These are phyloP conservation scores for Papilio protenor DNA, from an alignment of 2,888 invertebrate species.

Conservation along the genomic window DNA sequence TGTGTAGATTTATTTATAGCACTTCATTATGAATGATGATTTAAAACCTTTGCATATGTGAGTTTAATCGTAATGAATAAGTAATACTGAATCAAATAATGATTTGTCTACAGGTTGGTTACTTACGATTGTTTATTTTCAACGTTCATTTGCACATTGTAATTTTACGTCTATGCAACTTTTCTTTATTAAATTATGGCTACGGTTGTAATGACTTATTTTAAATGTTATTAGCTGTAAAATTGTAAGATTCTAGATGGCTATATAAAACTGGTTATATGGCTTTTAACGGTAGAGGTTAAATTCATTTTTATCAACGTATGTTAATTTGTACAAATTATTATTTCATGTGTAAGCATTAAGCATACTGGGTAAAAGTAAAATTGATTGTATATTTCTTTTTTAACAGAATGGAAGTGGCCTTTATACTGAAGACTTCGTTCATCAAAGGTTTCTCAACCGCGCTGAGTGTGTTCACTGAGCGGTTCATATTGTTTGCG, in stretches of 20 bases:
- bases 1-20: background rate
- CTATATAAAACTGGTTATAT: background rate
- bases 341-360: no score
- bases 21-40: background rate
- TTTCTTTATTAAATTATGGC: background rate
- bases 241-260: background rate
- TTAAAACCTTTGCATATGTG: background rate
- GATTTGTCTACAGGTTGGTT: background rate
- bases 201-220: background rate
- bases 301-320: background rate
- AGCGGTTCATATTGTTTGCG: constrained; percentile 91
- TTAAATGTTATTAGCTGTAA: background rate
- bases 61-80: background rate
- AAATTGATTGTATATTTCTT: constrained; percentile 25
- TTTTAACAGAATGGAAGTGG: constrained; percentile 87
- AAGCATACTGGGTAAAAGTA: background rate
- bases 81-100: background rate
- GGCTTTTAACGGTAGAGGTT: background rate
- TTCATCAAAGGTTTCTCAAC: constrained; percentile 87
- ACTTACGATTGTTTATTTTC: background rate
- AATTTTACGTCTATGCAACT: background rate
- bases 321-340: no score
- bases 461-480: constrained; percentile 90
- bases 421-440: constrained; percentile 86
- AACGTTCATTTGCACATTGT: background rate